These are phyloP conservation scores for Campylomormyrus numenius DNA, from an alignment of 2,113 vertebrate species.

Conservation along the genomic window DNA sequence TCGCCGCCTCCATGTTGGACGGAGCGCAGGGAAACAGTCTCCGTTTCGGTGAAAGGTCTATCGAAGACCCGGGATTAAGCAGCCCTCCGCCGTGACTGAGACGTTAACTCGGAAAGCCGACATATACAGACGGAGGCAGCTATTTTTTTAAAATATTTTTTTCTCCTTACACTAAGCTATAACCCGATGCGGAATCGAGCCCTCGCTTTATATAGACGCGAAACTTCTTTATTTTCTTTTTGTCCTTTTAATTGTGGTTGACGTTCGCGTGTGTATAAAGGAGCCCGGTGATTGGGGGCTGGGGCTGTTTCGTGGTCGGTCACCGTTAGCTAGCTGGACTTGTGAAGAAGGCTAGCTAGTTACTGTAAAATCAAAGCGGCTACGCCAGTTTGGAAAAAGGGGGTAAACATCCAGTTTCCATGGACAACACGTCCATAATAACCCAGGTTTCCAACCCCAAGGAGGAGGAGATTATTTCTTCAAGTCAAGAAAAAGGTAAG, in stretches of 20 bases:
- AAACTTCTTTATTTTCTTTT: slow-evolving; percentile 8
- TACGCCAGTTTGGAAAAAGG: slow-evolving; percentile 30
- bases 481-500: slow-evolving; percentile 91
- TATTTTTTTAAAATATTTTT: background rate
- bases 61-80: slow-evolving; percentile 2
- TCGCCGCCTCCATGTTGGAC: slow-evolving; percentile 66
- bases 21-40: slow-evolving; percentile 35
- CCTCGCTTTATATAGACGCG: background rate
- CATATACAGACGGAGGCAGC: background rate
- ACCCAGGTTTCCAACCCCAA: slow-evolving; percentile 97
- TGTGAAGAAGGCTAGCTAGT: slow-evolving; percentile 35
- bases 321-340: slow-evolving; percentile 34
- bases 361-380: slow-evolving; percentile 29
- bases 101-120: background rate
- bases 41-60: background rate
- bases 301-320: slow-evolving; percentile 32
- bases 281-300: background rate
- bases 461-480: slow-evolving; percentile 88
- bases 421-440: slow-evolving; percentile 98
- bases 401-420: slow-evolving; percentile 68
- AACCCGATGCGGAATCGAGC: slow-evolving; percentile 4
- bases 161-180: background rate
- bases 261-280: background rate
- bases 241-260: background rate
- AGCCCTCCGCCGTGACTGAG: background rate